Base-by-base conservation (phyloP, 2,888 invertebrate genomes). In the Drosophila macrospina region DNA sequence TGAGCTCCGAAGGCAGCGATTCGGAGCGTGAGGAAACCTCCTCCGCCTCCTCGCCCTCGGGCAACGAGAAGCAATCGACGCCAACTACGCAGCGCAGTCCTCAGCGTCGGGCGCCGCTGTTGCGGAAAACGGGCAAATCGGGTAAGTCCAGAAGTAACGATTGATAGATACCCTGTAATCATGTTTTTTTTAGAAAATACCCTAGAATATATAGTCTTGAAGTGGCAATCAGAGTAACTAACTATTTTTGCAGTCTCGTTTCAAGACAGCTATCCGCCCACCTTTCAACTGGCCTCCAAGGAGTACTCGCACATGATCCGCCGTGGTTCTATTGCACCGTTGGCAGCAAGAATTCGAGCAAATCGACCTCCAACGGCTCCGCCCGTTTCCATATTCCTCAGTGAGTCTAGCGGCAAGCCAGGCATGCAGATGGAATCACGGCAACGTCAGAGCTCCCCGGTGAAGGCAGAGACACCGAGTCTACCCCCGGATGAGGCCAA, bases 1-100 rank as follows among this genome's bases (percentile, higher is more conserved):
- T 95, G 4, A 95, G 95, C 83, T 94, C 95, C 0, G 94, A 94
- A 15, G 94, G 94, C 37, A 95, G 95, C 83, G 95, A 95, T 61
- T 93, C 93, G 16, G 95, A 95, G 77, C 93, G 93, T 10, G 93
- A 93, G 62, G 92, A 92, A 2, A 78, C 42, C 44, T 82, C 86
- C 26, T 15, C 80, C 2, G 39, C 64, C 0, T 69, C 69, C 10
- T 69, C 86, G 47, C 69, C 80, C 5, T 50, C 66, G 5, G 77
- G 63, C 26, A 50, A 26, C 47, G 74, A 75, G 6, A 67, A 71
- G 32, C 62, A 42, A 24, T 41, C 39, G 50, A 28, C 57, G 36
- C 56, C 79, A 5, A 59, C 74, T 5, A 48, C 52, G 28, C 88
- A 88, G 30, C 84, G 76, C 11, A 85, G 84, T 70, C 89, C 87